Conservation (phyloP, 1,140 invertebrate species). For the Muscidifurax raptorellus region DNA sequence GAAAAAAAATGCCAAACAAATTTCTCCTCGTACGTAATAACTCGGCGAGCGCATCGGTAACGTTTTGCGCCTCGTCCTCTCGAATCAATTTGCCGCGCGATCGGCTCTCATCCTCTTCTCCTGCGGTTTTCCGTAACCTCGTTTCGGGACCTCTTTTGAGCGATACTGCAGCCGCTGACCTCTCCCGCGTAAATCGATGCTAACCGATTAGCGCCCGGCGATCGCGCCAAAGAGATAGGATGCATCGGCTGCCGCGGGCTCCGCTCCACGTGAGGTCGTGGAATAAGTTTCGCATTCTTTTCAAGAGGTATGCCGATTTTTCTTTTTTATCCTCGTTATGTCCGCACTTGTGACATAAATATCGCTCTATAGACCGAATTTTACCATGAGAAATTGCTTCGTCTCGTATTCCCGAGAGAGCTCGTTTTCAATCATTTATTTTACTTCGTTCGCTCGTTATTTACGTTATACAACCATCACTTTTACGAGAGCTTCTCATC, state of each 20-base stretch:
- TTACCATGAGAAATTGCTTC: too few species aligned
- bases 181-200: constrained; percentile 40
- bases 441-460: too few species aligned
- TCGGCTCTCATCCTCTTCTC: background rate
- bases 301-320: background rate
- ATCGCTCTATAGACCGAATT: too few species aligned
- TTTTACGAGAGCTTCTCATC: too few species aligned
- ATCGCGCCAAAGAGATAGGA: background rate
- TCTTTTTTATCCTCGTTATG: background rate
- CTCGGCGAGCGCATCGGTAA: constrained; percentile 9
- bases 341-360: too few species aligned
- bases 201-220: constrained; percentile 28
- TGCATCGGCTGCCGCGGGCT: background rate
- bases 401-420: too few species aligned
- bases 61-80: background rate
- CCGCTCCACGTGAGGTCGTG: background rate
- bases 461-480: too few species aligned
- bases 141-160: constrained; percentile 41
- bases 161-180: constrained; percentile 14
- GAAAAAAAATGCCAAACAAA: constrained; percentile 2
- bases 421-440: too few species aligned
- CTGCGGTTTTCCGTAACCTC: constrained; percentile 47
- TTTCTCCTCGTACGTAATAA: constrained; percentile 10
- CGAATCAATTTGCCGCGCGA: constrained; percentile 44
- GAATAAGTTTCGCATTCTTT: background rate